A percentile compares a stretch with the other conserved stretches of the same genome.
These are phyloP conservation scores for Ophonus ardosiacus DNA, from an alignment of 2,888 invertebrate species.

Conservation along the genomic window DNA sequence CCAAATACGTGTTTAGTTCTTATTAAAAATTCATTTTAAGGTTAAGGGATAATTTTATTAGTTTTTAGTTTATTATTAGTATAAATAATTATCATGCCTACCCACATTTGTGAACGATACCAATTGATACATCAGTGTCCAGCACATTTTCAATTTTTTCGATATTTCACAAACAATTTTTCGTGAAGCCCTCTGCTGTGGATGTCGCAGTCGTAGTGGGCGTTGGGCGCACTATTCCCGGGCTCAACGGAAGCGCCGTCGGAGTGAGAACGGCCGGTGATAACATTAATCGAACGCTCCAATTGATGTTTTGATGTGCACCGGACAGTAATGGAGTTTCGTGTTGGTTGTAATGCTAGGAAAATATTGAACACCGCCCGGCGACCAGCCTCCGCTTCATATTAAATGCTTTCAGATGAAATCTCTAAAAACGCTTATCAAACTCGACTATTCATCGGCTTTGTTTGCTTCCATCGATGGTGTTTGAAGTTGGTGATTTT, in stretches of 20 bases:
- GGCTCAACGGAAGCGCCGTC: background rate
- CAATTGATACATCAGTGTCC: background rate
- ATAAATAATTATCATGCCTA: too few relatives aligned
- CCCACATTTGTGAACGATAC: too few relatives aligned
- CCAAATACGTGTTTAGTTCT: too few relatives aligned
- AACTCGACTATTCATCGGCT: background rate
- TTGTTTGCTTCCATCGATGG: background rate
- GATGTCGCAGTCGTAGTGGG: background rate
- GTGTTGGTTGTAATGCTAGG: constrained; percentile 40
- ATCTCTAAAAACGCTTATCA: constrained; percentile 6
- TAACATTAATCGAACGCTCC: constrained; percentile 49
- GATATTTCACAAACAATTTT: background rate
- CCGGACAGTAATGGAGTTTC: constrained; percentile 53
- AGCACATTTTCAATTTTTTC: background rate
- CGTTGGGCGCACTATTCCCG: background rate
- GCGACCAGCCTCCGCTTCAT: background rate
- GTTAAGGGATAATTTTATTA: too few relatives aligned
- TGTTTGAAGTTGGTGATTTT: background rate
- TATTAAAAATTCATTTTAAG: too few relatives aligned
- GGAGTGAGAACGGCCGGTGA: constrained; percentile 16
- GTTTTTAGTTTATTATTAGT: too few relatives aligned
- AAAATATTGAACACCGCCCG: constrained; percentile 27
- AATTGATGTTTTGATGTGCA: constrained; percentile 55
- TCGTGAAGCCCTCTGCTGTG: background rate
- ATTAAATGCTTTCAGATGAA: constrained; percentile 32